Conservation (phyloP, 2,888 invertebrate genomes). For the Meloe dianella region DNA sequence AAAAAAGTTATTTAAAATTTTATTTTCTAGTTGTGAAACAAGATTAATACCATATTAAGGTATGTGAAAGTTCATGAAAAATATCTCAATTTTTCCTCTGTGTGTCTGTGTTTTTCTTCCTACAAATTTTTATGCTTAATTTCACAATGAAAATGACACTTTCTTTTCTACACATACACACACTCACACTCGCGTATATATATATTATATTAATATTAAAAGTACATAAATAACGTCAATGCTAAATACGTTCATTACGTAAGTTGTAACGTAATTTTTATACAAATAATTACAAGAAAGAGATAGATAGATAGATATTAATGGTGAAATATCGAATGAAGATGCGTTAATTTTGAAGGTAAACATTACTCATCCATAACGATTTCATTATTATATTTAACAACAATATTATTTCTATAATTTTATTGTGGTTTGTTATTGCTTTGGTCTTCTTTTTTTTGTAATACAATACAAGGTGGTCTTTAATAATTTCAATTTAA, state of each 20-base stretch:
- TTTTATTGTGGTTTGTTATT: neutral
- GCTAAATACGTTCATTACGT: conserved; percentile 1
- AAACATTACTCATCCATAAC: neutral
- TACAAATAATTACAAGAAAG: neutral
- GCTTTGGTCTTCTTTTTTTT: neutral
- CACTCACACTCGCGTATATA: too few relatives aligned
- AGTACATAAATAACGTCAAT: conserved; percentile 1
- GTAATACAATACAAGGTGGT: neutral
- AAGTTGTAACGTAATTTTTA: neutral
- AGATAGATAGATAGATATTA: too few relatives aligned
- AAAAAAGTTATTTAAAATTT: neutral
- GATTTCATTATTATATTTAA: neutral
- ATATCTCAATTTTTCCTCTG: neutral
- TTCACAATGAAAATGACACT: neutral
- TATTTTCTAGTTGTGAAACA: neutral
- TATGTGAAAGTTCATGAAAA: conserved; percentile 4
- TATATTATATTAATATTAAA: too few relatives aligned
- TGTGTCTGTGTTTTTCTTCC: neutral
- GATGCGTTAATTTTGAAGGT: conserved; percentile 1
- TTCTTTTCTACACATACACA: neutral
- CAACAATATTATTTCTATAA: neutral
- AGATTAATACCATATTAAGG: neutral
- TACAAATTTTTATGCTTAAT: neutral
- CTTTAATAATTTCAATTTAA: neutral
- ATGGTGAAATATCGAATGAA: conserved; percentile 1